phyloP scores from a whole-genome alignment of 2,888 invertebrate genomes.

The Eledona agricola region DNA sequence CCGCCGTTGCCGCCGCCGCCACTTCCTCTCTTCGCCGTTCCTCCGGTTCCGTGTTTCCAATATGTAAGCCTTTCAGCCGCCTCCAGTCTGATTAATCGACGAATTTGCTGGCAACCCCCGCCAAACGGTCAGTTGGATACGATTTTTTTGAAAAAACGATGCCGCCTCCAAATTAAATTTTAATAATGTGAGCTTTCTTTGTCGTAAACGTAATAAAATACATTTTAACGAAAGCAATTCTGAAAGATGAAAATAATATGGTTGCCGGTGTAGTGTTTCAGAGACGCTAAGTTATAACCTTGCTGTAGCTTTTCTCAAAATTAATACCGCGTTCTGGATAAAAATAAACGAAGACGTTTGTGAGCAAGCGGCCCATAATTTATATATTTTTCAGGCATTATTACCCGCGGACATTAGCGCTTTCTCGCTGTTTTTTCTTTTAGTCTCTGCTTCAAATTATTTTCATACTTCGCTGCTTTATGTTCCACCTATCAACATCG shows the following conservation, averaged over 20 bases:
- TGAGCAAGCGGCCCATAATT: slow-evolving; percentile 52
- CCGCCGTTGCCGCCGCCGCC: too few species aligned
- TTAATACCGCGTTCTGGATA: slow-evolving; percentile 47
- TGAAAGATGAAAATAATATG: slow-evolving; percentile 41
- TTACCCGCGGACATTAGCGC: slow-evolving; percentile 54
- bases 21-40: slow-evolving; percentile 52
- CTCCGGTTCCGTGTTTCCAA: slow-evolving; percentile 50
- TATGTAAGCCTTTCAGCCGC: slow-evolving; percentile 51
- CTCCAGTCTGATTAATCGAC: too few species aligned
- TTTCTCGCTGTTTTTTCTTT: slow-evolving; percentile 47
- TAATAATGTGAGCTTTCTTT: slow-evolving; percentile 39
- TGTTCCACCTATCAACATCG: slow-evolving; percentile 14
- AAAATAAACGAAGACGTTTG: slow-evolving; percentile 48
- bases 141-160: slow-evolving; percentile 10
- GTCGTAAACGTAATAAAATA: slow-evolving; percentile 40
- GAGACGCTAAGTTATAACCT: slow-evolving; percentile 43
- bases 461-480: slow-evolving; percentile 37
- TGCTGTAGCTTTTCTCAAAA: slow-evolving; percentile 46
- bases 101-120: too few species aligned
- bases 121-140: too few species aligned
- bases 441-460: slow-evolving; percentile 42
- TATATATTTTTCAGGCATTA: slow-evolving; percentile 57
- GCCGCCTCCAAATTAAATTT: slow-evolving; percentile 38
- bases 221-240: slow-evolving; percentile 39
- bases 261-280: slow-evolving; percentile 41